Evolutionary conservation across 2,888 invertebrate species (phyloP).

Genomic region (Coelinius sp.): DNA sequence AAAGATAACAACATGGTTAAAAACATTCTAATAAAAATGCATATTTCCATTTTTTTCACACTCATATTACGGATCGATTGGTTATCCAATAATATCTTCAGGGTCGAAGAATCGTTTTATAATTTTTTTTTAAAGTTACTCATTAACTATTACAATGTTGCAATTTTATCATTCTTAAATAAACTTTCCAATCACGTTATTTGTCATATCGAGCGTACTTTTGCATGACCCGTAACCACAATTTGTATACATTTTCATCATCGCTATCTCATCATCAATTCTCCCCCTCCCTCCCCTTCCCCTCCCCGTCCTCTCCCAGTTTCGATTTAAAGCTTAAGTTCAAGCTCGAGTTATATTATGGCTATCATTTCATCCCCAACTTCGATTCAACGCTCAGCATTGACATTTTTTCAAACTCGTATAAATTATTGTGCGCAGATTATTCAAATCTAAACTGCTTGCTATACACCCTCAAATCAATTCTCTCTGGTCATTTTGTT

Average conservation of each 20-base stretch:
- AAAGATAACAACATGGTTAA: no score
- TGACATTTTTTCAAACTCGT: background rate
- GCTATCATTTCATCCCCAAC: no score
- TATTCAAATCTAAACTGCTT: background rate
- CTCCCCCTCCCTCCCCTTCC: no score
- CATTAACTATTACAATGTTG: background rate
- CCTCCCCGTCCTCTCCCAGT: no score
- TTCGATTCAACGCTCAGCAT: no score
- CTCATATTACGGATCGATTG: no score
- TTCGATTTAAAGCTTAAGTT: background rate
- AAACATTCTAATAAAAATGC: background rate
- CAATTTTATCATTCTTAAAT: background rate
- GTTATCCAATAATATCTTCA: background rate
- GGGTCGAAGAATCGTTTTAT: background rate
- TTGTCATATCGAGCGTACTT: background rate
- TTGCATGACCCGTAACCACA: background rate
- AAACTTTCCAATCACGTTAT: background rate
- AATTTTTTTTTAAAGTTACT: background rate
- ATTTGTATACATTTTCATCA: background rate
- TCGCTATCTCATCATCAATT: background rate
- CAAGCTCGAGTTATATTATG: no score
- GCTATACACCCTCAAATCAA: background rate
- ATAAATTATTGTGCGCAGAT: background rate
- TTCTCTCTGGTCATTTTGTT: background rate
- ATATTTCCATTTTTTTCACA: no score